phyloP scores from a whole-genome alignment of 2,113 vertebrate species.

The Rhinolophus ferrumequinum region DNA sequence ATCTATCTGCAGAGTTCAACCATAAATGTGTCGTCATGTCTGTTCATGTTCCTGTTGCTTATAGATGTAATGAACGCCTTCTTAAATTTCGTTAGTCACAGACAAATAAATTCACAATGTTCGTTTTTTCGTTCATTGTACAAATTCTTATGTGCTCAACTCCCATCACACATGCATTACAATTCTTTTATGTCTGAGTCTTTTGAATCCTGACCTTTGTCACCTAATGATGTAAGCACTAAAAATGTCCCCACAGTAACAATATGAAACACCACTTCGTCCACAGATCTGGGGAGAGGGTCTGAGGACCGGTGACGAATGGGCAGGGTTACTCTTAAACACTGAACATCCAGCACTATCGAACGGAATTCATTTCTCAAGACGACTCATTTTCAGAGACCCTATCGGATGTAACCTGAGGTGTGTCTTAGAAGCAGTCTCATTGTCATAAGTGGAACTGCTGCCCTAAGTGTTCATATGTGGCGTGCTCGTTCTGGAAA shows the following conservation, averaged over 20 bases:
- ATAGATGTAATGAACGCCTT: fast-evolving
- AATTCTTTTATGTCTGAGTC: background rate
- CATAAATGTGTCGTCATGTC: background rate
- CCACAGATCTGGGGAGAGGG: background rate
- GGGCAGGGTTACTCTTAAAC: background rate
- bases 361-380: background rate
- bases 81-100: background rate
- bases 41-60: background rate
- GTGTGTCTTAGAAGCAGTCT: background rate
- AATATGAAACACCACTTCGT: background rate
- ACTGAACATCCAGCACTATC: background rate
- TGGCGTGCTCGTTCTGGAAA: background rate
- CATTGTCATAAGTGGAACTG: background rate
- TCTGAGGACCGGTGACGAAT: background rate
- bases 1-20: background rate
- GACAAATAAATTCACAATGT: background rate
- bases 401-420: no score
- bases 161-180: background rate
- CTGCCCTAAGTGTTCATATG: background rate
- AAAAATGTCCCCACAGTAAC: background rate
- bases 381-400: background rate
- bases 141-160: background rate
- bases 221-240: background rate
- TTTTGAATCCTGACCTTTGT: background rate
- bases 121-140: background rate